Evolutionary conservation across 2,888 invertebrate species (phyloP).

Genomic region (Dichetophora obliterata): DNA sequence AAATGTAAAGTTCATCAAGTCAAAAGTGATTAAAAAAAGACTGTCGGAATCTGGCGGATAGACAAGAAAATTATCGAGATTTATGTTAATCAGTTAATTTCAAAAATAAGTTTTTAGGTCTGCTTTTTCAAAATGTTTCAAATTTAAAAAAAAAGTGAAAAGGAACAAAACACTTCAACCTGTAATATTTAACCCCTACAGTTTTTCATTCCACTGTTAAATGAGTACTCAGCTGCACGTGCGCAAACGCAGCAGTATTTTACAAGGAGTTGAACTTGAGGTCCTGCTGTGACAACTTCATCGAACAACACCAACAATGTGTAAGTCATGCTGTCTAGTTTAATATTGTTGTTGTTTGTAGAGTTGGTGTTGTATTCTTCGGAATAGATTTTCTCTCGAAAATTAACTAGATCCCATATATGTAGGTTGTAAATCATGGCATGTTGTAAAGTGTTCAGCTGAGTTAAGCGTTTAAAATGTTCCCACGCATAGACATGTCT

Average conservation of each 20-base stretch:
- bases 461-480: neutral
- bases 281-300: slow-evolving; percentile 31
- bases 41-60: too few species aligned
- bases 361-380: neutral
- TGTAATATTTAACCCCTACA: neutral
- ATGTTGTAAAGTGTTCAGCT: neutral
- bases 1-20: too few species aligned
- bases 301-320: neutral
- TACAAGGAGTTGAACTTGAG: neutral
- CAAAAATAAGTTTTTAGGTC: too few species aligned
- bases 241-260: slow-evolving; percentile 20
- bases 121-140: too few species aligned
- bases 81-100: too few species aligned
- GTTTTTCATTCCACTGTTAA: neutral
- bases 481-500: neutral
- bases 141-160: neutral
- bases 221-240: neutral
- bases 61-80: too few species aligned
- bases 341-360: neutral
- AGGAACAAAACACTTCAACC: slow-evolving; percentile 10
- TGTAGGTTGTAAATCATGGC: slow-evolving; percentile 1
- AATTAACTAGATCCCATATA: neutral
- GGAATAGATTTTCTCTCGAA: neutral
- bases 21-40: too few species aligned
- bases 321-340: neutral